Evolutionary conservation across 2,797 vertebrate genomes (phyloP).

Genomic region (Enteromius viviparus): DNA sequence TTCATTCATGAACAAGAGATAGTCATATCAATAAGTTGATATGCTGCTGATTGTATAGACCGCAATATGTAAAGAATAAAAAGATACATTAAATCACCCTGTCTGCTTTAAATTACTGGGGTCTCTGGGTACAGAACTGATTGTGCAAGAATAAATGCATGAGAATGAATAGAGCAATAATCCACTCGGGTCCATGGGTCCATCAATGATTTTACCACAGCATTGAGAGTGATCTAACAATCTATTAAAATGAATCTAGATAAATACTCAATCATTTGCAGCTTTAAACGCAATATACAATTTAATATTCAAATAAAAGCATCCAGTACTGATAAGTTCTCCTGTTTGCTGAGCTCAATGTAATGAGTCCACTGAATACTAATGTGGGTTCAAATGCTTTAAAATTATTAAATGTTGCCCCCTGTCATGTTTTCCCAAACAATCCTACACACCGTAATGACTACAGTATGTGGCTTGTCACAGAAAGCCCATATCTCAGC

Average conservation of each 20-base stretch:
- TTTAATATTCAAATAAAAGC: slow-evolving; percentile 13
- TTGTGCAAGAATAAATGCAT: background rate
- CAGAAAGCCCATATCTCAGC: slow-evolving; percentile 32
- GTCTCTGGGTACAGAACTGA: background rate
- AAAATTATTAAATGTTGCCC: slow-evolving; percentile 26
- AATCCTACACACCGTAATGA: slow-evolving; percentile 16
- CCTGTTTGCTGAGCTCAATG: background rate
- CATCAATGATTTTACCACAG: background rate
- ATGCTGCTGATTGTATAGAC: background rate
- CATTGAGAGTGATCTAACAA: background rate
- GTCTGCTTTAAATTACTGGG: background rate
- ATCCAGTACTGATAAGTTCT: background rate
- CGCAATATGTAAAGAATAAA: background rate
- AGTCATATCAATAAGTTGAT: too few species aligned
- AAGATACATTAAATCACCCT: background rate
- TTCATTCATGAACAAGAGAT: background rate
- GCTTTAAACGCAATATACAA: background rate
- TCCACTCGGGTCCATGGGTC: background rate
- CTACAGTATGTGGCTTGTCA: slow-evolving; percentile 18
- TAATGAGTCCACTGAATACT: slow-evolving; percentile 17
- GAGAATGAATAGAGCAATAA: background rate
- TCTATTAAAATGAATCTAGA: background rate
- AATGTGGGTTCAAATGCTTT: slow-evolving; percentile 29
- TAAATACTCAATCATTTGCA: background rate
- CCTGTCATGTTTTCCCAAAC: slow-evolving; percentile 32